Conservation (phyloP, 1,140 invertebrate species). For the Nymphalis io region DNA sequence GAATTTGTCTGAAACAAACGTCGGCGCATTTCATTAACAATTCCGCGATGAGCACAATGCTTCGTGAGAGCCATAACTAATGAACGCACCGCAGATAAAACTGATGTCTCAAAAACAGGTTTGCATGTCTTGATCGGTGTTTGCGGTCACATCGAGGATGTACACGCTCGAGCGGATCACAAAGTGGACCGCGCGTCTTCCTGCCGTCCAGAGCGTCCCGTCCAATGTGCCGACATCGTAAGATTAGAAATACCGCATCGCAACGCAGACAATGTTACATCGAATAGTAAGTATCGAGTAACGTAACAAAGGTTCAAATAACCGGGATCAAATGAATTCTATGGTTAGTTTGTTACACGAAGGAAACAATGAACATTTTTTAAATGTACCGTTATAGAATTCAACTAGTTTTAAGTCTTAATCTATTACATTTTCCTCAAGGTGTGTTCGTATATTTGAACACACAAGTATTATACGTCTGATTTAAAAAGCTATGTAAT, state of each 20-base stretch:
- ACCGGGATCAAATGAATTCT: neutral
- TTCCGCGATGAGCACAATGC: conserved; percentile 35
- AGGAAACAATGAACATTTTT: neutral
- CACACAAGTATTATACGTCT: too few relatives aligned
- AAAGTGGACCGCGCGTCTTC: conserved; percentile 58
- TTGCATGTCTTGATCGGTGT: conserved; percentile 55
- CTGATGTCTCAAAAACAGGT: conserved; percentile 61
- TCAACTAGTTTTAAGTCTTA: too few relatives aligned
- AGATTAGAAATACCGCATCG: conserved; percentile 28
- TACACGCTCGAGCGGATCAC: conserved; percentile 57
- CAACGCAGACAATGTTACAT: conserved; percentile 17
- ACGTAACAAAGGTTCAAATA: neutral
- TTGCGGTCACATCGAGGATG: conserved; percentile 61
- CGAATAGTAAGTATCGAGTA: conserved; percentile 34
- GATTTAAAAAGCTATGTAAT: too few relatives aligned
- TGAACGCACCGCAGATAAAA: conserved; percentile 42
- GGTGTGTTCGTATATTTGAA: too few relatives aligned
- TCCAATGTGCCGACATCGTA: conserved; percentile 12
- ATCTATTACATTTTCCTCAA: too few relatives aligned
- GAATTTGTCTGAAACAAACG: conserved; percentile 19
- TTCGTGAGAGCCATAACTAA: conserved; percentile 49
- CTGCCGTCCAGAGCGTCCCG: conserved; percentile 24
- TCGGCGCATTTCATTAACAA: conserved; percentile 32
- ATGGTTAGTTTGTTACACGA: conserved; percentile 11
- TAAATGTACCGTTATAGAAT: too few relatives aligned